Conservation (phyloP, 2,797 vertebrate species). For the Zalophus californianus region DNA sequence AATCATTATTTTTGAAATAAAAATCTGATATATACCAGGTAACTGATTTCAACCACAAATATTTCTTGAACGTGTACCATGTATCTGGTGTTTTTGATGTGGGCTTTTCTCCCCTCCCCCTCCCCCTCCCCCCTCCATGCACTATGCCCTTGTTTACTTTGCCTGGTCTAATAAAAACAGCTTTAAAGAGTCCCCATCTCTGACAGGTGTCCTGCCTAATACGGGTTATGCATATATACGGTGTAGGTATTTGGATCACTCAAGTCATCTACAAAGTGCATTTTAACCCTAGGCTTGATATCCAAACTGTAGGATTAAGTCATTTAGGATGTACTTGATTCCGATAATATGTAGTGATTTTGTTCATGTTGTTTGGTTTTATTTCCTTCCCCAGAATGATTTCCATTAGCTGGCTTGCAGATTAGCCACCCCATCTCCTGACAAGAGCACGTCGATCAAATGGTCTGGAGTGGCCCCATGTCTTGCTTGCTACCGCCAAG, state of each 20-base stretch:
- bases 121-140: not conserved
- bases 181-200: not conserved
- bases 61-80: not conserved
- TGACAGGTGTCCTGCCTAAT: not conserved
- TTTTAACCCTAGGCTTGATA: not conserved
- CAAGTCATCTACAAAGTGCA: not conserved
- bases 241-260: not conserved
- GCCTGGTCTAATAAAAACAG: not conserved
- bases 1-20: not conserved
- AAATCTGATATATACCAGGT: not conserved
- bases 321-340: constrained; percentile 64
- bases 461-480: constrained; percentile 87
- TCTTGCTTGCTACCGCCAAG: constrained; percentile 91
- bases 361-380: constrained; percentile 87
- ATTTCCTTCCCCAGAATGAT: constrained; percentile 92
- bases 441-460: constrained; percentile 92
- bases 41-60: not conserved
- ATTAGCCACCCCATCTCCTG: constrained; percentile 92
- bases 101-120: not conserved
- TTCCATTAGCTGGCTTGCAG: constrained; percentile 92
- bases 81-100: not conserved
- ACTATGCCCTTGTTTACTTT: not conserved
- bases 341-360: constrained; percentile 74
- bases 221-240: not conserved
- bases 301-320: constrained; percentile 51